Percentiles rank a stretch among this genome's conserved stretches.
These are phyloP conservation scores for Lasioglossum marginatum DNA, from an alignment of 2,888 invertebrate genomes.

Conservation along the genomic window DNA sequence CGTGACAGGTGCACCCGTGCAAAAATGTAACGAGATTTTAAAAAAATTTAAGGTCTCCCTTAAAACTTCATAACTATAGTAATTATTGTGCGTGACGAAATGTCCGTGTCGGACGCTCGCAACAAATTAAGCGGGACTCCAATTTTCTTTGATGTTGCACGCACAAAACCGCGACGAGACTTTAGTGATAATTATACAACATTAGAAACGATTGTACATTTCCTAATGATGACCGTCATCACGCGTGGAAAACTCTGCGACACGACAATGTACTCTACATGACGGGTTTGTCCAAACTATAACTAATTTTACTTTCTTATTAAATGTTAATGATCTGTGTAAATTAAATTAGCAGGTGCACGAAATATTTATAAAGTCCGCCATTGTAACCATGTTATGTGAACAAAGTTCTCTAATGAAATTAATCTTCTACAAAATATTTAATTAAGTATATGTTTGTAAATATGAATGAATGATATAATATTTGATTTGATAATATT, in stretches of 20 bases:
- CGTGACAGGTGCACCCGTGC: neutral
- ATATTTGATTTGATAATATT: neutral
- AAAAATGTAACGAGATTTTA: constrained; percentile 27
- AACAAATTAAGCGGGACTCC: constrained; percentile 35
- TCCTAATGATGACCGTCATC: constrained; percentile 25
- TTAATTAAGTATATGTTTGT: neutral
- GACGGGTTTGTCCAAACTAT: neutral
- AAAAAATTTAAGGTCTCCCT: constrained; percentile 33
- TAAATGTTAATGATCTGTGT: neutral
- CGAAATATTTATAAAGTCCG: neutral
- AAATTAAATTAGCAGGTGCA: neutral
- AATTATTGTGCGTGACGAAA: constrained; percentile 51
- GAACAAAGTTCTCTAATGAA: neutral
- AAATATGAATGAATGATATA: neutral
- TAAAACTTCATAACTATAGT: constrained; percentile 46
- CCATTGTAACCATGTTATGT: neutral
- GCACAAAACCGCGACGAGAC: constrained; percentile 23
- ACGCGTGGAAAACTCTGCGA: neutral
- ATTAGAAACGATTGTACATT: constrained; percentile 32
- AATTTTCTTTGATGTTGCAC: constrained; percentile 61
- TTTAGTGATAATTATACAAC: constrained; percentile 44
- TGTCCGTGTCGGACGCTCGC: constrained; percentile 25
- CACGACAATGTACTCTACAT: neutral
- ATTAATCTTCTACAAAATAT: neutral
- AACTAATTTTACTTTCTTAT: neutral